Conservation (phyloP, 2,888 invertebrate genomes). For the Deroplatys truncata region DNA sequence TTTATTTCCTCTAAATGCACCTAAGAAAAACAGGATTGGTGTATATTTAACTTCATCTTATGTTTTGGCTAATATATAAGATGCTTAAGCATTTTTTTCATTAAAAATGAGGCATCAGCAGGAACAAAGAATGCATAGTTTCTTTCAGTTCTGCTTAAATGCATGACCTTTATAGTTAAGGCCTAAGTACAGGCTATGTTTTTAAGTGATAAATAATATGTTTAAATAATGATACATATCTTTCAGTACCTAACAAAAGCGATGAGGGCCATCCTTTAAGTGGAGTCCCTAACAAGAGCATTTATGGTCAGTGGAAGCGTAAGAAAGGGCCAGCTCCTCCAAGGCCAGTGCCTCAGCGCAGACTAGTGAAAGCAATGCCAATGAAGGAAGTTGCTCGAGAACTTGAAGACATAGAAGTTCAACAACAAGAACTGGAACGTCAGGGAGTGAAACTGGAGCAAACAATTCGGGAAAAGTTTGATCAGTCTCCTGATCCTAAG, state of each 20-base stretch:
- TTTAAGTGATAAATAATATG: too few relatives aligned
- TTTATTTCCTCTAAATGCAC: too few relatives aligned
- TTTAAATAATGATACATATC: background rate
- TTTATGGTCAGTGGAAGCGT: constrained; percentile 66
- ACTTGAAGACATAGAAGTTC: constrained; percentile 64
- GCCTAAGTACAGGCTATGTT: too few relatives aligned
- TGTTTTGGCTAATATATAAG: too few relatives aligned
- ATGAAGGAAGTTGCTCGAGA: constrained; percentile 51
- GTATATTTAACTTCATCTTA: too few relatives aligned
- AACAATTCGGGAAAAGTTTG: constrained; percentile 80
- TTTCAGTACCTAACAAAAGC: background rate
- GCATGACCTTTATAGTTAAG: too few relatives aligned
- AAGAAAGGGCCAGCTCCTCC: constrained; percentile 81
- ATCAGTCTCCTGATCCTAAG: constrained; percentile 37
- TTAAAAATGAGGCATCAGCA: too few relatives aligned
- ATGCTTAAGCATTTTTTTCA: too few relatives aligned
- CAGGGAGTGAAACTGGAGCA: constrained; percentile 89
- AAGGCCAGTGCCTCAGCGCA: constrained; percentile 61
- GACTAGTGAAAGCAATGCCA: constrained; percentile 54
- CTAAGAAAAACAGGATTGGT: too few relatives aligned
- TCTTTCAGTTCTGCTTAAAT: too few relatives aligned
- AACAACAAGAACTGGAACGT: constrained; percentile 82
- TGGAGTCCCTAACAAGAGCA: constrained; percentile 52
- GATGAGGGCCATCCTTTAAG: background rate
- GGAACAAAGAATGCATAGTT: too few relatives aligned